Evolutionary conservation across 2,888 invertebrate species (phyloP), one percentile per base, ranked within the genome.

Genomic region (Nemurella pictetii): DNA sequence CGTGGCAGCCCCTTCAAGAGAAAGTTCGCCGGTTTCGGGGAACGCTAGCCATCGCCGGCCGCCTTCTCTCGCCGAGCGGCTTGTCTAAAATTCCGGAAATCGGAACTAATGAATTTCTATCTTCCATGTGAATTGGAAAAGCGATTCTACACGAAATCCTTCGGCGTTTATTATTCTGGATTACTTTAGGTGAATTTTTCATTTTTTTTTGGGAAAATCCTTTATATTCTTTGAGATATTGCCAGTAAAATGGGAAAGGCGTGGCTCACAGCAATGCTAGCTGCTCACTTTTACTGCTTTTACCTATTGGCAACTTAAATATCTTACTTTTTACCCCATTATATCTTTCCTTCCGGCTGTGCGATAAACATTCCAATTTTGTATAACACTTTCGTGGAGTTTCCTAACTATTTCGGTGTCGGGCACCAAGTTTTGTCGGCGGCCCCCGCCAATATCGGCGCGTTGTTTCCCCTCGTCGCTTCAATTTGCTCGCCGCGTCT

Each of bases 21-120:
- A n/a, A 83, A 73, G 29, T 30, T 73, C 75, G 83, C 77, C 72
- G 29, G 27, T 82, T 36, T 25, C 82, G n/a, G 36, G 0, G 20
- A 28, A 36, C 55, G 30, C 27, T 29, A 32, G 25, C 74, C 0
- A 27, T 29, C 20, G 9, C 29, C 74, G 28, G 26, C 32, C 30
- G 30, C 75, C 7, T 26, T 30, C 73, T 28, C 74, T 20, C 35
- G 32, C 27, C 75, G 15, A 32, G 74, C 20, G 20, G 12, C 9
- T 55, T 55, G 9, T 20, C 55, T 20, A 2, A 32, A 30, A 12
- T 26, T 35, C 80, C 28, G 55, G 15, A 55, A 55, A 55, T 55
- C 20, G 55, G 55, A 55, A 55, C 5, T 12, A 55, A 55, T 20
- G 55, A 55, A 55, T 55, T n/a, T 55, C 55, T 12, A 55, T 20